Evolutionary conservation across 2,888 invertebrate genomes (phyloP).

Genomic region (Agapostemon virescens): DNA sequence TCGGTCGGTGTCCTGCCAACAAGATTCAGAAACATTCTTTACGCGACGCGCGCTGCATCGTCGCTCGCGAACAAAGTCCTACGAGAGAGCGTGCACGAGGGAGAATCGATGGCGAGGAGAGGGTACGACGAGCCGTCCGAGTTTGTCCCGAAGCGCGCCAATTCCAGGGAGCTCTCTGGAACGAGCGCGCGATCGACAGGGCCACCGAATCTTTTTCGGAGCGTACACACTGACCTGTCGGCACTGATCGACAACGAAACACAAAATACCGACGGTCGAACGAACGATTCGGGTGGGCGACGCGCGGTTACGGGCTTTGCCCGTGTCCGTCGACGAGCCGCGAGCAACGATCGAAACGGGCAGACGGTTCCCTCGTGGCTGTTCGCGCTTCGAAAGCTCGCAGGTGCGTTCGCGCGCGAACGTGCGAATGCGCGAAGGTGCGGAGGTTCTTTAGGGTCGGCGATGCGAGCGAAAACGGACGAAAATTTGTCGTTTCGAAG

Average conservation of each 20-base stretch:
- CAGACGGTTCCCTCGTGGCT: neutral
- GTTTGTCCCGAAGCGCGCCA: neutral
- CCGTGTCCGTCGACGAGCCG: constrained; percentile 26
- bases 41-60: constrained; percentile 15
- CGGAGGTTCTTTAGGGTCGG: no score
- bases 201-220: neutral
- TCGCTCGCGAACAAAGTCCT: neutral
- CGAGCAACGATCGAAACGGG: neutral
- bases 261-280: neutral
- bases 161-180: neutral
- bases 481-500: neutral
- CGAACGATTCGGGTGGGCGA: neutral
- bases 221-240: neutral
- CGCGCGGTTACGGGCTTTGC: neutral
- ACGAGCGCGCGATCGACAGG: neutral
- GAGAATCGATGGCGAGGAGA: constrained; percentile 25
- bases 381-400: neutral
- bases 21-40: constrained; percentile 41
- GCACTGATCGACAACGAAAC: neutral
- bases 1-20: constrained; percentile 6
- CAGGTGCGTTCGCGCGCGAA: neutral
- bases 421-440: neutral
- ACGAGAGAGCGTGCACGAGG: neutral
- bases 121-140: neutral
- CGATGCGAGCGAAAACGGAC: no score